Percentiles rank a stretch among this genome's conserved stretches.
These are phyloP conservation scores for Morone saxatilis DNA, from an alignment of 2,113 vertebrate genomes.

Conservation along the genomic window DNA sequence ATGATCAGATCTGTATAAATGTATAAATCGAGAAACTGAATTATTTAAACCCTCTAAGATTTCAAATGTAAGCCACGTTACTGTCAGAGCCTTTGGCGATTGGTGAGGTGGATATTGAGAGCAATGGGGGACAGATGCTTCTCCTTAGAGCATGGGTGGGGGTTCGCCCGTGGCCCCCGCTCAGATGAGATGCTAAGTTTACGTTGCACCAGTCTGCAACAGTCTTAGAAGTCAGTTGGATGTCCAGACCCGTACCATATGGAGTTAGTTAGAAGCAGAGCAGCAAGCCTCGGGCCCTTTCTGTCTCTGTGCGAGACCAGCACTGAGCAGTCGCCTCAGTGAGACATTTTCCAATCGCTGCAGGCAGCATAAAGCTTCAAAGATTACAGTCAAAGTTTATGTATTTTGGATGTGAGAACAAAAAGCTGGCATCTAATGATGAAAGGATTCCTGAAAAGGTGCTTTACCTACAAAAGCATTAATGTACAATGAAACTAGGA, in stretches of 20 bases:
- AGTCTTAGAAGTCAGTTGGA: slow-evolving; percentile 80
- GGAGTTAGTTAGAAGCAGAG: slow-evolving; percentile 76
- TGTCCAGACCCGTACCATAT: slow-evolving; percentile 77
- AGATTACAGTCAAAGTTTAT: slow-evolving; percentile 75
- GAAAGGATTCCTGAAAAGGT: slow-evolving; percentile 61
- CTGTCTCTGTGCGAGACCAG: slow-evolving; percentile 60
- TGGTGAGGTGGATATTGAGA: slow-evolving; percentile 51
- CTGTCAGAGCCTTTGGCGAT: slow-evolving; percentile 36
- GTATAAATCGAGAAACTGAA: slow-evolving; percentile 5
- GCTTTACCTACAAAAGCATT: slow-evolving; percentile 14
- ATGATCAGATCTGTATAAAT: slow-evolving; percentile 21
- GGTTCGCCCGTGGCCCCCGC: slow-evolving; percentile 37
- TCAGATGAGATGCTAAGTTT: slow-evolving; percentile 75
- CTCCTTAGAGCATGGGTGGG: slow-evolving; percentile 49
- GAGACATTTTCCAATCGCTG: slow-evolving; percentile 64
- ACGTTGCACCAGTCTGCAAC: slow-evolving; percentile 67
- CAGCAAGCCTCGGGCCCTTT: slow-evolving; percentile 61
- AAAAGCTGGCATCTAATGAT: slow-evolving; percentile 65
- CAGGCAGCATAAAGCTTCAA: slow-evolving; percentile 73
- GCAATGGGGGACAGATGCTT: slow-evolving; percentile 72
- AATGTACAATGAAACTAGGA: background rate
- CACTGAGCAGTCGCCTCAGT: slow-evolving; percentile 53
- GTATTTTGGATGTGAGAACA: slow-evolving; percentile 68
- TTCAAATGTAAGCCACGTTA: slow-evolving; percentile 38
- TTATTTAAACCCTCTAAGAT: slow-evolving; percentile 16